Base-by-base conservation (phyloP, 2,113 vertebrate genomes). In the Sisor rabdophorus region DNA sequence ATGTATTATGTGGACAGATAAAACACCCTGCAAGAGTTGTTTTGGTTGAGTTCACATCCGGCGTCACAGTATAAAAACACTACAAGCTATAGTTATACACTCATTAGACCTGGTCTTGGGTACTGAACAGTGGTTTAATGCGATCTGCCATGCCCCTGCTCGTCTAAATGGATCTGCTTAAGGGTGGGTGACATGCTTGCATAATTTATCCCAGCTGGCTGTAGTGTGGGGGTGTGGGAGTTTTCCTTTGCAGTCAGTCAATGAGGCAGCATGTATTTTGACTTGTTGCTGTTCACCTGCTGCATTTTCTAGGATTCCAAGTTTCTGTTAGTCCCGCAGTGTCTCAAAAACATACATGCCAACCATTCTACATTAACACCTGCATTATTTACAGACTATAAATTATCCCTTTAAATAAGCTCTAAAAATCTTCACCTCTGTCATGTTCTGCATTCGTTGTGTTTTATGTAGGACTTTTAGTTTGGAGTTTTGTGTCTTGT, bases 181-280 rank as follows among this genome's bases (percentile, higher is more conserved):
- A 61, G 83, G 87, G 87, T 85, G 84, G 84, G 78, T 85, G 83
- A 90, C 77, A 9, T 75, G 84, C 61, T 82, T 88, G 85, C 85
- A 86, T 89, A 81, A 85, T 90, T 87, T 87, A 87, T 83, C 68
- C 83, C 82, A 87, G 86, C 85, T 87, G 86, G 75, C 81, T 52
- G 68, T 68, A 71, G 85, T 32, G 11, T 78, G 65, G 63, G 54
- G 58, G 53, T 2, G 16, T 53, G 81, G 82, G 53, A 77, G 81
- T 83, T 82, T 86, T 75, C 12, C n/a, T 81, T 78, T 58, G 78
- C 75, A 60, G 53, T 80, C 78, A 85, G 73, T 76, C 11, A 78
- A 85, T 82, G 26, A 78, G 53, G 58, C 32, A 30, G 50, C 40
- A 48, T 30, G 1, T 50, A 58, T 13, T 22, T 64, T 64, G 47